Percentiles rank a stretch among this genome's conserved stretches.
phyloP scores from a whole-genome alignment of 1,140 invertebrate species.

The Apolygus lucorum region DNA sequence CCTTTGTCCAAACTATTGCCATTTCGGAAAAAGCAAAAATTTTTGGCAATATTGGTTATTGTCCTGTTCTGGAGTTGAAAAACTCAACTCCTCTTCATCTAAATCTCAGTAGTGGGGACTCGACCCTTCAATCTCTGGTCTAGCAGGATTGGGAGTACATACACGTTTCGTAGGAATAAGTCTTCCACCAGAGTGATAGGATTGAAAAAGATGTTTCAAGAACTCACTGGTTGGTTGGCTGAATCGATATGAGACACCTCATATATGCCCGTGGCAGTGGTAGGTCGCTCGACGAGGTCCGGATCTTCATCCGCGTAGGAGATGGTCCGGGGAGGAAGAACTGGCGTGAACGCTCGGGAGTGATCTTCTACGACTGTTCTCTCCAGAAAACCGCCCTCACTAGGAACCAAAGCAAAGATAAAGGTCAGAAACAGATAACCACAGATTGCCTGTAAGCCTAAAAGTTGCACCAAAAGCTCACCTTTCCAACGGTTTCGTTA shows the following conservation, averaged over 20 bases:
- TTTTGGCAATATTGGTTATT: too few relatives aligned
- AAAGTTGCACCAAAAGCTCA: neutral
- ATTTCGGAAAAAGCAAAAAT: too few relatives aligned
- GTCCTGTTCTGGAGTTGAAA: too few relatives aligned
- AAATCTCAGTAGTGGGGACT: too few relatives aligned
- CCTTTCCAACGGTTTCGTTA: neutral
- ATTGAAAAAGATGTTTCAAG: too few relatives aligned
- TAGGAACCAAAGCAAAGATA: conserved; percentile 36
- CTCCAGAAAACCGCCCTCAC: conserved; percentile 46
- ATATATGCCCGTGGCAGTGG: conserved; percentile 26
- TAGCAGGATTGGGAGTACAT: too few relatives aligned
- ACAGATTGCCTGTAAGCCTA: neutral
- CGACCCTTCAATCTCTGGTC: too few relatives aligned
- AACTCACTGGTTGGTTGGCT: neutral
- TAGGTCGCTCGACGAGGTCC: conserved; percentile 25
- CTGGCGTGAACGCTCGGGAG: conserved; percentile 28
- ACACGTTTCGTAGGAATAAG: too few relatives aligned
- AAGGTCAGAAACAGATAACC: neutral
- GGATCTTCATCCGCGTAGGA: conserved; percentile 34
- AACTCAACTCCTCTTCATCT: too few relatives aligned
- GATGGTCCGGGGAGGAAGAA: conserved; percentile 29
- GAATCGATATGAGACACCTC: conserved; percentile 27
- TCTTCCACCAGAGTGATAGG: too few relatives aligned
- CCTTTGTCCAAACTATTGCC: too few relatives aligned
- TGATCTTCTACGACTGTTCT: conserved; percentile 21